Conservation (phyloP, 2,797 vertebrate species). For the Sternotherus odoratus region DNA sequence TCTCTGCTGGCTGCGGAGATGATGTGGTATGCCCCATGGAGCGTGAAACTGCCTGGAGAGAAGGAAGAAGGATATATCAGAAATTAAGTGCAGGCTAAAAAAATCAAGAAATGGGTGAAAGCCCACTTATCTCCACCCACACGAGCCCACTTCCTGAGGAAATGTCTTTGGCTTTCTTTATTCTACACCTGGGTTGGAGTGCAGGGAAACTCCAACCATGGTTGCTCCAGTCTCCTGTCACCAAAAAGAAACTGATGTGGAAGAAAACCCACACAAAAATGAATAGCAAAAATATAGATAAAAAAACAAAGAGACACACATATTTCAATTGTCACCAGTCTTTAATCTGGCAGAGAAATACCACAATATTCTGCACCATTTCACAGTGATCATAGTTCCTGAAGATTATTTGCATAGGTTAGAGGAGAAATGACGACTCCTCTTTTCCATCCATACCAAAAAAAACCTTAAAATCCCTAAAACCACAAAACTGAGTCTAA, state of each 20-base stretch:
- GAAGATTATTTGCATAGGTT: conserved; percentile 66
- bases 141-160: neutral
- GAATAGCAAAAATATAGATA: conserved; percentile 48
- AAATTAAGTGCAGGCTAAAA: conserved; percentile 9
- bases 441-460: conserved; percentile 66
- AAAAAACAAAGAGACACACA: conserved; percentile 27
- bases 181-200: neutral
- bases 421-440: conserved; percentile 47
- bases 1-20: neutral
- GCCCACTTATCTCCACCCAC: conserved; percentile 9
- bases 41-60: neutral
- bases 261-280: conserved; percentile 5
- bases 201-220: neutral
- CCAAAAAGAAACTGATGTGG: conserved; percentile 35
- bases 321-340: conserved; percentile 33
- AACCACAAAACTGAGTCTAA: conserved; percentile 46
- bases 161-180: conserved; percentile 8
- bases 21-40: neutral
- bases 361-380: neutral
- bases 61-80: neutral
- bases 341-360: conserved; percentile 53
- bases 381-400: conserved; percentile 61
- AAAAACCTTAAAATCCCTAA: conserved; percentile 29
- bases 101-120: conserved; percentile 31
- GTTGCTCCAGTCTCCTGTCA: neutral